A percentile compares a stretch with the other conserved stretches of the same genome.
phyloP scores from a whole-genome alignment of 2,888 invertebrate genomes.

The Erebia palarica region DNA sequence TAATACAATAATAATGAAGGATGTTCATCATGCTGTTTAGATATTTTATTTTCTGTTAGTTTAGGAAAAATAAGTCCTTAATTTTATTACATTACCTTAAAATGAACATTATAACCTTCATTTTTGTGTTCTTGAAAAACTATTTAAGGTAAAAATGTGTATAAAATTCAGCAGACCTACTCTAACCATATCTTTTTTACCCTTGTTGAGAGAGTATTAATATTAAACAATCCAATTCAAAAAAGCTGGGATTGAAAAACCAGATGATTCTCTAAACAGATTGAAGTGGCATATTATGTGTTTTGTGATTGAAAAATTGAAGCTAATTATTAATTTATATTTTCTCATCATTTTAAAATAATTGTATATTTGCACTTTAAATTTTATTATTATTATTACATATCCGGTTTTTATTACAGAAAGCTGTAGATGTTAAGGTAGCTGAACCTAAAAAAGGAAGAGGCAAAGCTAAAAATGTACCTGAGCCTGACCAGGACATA shows the following conservation, averaged over 20 bases:
- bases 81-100: background rate
- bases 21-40: no score
- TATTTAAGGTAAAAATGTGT: background rate
- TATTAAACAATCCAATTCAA: background rate
- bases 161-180: background rate
- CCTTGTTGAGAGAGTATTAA: background rate
- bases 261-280: no score
- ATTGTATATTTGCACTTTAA: background rate
- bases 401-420: constrained; percentile 56
- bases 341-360: background rate
- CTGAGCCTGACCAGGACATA: constrained; percentile 49
- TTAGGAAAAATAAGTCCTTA: background rate
- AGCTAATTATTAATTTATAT: background rate
- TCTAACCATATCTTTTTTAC: background rate
- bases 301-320: background rate
- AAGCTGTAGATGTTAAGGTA: constrained; percentile 64
- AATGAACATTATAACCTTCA: background rate
- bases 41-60: no score
- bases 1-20: no score
- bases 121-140: background rate
- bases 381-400: background rate
- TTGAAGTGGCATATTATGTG: no score
- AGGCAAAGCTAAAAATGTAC: constrained; percentile 63
- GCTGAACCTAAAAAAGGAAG: constrained; percentile 66
- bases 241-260: background rate